Base-by-base conservation (phyloP, 2,113 vertebrate species). In the Meriones unguiculatus region DNA sequence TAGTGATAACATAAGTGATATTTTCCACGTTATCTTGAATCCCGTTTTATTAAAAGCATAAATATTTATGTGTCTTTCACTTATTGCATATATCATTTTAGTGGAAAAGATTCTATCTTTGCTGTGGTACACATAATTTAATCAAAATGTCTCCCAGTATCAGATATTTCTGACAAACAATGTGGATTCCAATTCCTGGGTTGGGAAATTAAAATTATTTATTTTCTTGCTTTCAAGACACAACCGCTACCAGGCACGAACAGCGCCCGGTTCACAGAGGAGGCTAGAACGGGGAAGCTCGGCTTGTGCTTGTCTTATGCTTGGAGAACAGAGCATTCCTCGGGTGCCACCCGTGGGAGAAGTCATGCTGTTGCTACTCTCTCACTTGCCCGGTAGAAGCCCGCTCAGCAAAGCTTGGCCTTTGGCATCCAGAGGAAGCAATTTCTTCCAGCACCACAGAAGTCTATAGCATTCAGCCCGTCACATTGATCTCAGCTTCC, bases 201-300 rank as follows among this genome's bases (percentile, higher is more conserved):
- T 78, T 93, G 92, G 59, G 69, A 77, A 81, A 65, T 81, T 72
- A 62, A 98, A 96, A 82, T 85, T 91, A n/a, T 57, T 90, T 89
- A 75, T 80, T 94, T 93, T 90, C 20, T 52, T 67, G 46, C 30
- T 75, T 96, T 94, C 86, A 64, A 76, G 88, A 90, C 41, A 67
- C 38, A 94, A 67, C 88, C 76, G 12, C 76, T 81, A 6, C 18
- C 64, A 85, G 46, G 20, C 76, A 85, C 93, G 64, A 28, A 64
- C 3, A 84, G 46, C 57, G 81, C 9, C 25, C 65, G 78, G 25
- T 69, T 94, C 69, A 57, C 25, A 38, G 24, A 93, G 17, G 22
- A 67, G 46, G 28, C 20, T 30, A 17, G 6, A 77, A 41, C 6
- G 75, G 57, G 4, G 25, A 91, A 69, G 20, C 7, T 15, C 0